Evolutionary conservation across 1,140 invertebrate species (phyloP), one percentile per base, ranked within the genome.

Genomic region (Hydropsyche tenuis): DNA sequence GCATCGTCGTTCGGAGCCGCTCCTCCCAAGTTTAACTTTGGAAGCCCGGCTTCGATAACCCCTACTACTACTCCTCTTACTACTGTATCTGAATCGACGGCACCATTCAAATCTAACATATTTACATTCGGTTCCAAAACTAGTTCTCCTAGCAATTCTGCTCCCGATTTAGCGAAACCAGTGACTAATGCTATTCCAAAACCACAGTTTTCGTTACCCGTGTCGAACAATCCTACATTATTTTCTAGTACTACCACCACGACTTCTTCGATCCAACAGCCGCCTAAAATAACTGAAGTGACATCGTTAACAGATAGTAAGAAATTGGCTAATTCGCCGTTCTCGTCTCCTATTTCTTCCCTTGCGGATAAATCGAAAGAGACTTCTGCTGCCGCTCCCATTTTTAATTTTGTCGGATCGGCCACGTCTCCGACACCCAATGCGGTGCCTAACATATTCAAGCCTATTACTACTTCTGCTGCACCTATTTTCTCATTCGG

Each of bases 401-500:
- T 68, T 45, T 25, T 60, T 60, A 60, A 60, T 23, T 60, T 60
- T 23, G 22, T 0, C 12, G 56, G 56, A 12, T 11, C 75, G 0
- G 25, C 64, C 42, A 20, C 3, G 0, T 27, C 68, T 4, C 1
- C 72, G 12, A 51, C 60, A 37, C 6, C 51, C 1, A 63, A 60
- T 46, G 22, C 72, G 1, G 27, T 16, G 6, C 30, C 75, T 4
- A 70, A 46, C 46, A 23, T 43, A 14, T 71, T 64, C 45, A 76
- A 72, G 56, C 18, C 43, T 27, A 43, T 2, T 16, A 43, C 64
- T 12, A 25, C 73, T 4, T 11, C 65, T 5, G 51, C 65, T 22
- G 20, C 73, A 7, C 53, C 69, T 3, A 14, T 72, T 1, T 74
- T 77, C 23, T 51, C 75, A 7, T 77, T 74, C 45, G 73, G 75